Evolutionary conservation across 2,888 invertebrate genomes (phyloP).

Genomic region (Philereme transversata): DNA sequence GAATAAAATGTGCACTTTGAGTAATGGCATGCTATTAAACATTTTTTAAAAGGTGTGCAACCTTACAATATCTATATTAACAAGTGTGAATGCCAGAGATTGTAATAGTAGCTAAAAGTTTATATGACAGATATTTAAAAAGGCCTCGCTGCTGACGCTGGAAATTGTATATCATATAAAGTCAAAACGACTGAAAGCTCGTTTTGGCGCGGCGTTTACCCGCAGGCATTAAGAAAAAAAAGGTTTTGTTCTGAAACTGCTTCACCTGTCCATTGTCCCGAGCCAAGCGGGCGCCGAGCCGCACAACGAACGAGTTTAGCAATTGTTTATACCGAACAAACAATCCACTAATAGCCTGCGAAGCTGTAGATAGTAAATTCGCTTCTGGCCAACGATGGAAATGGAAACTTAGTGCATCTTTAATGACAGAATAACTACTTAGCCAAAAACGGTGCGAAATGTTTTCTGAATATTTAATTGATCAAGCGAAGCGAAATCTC

Average conservation of each 20-base stretch:
- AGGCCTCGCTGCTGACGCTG: too few relatives aligned
- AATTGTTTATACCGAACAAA: slow-evolving; percentile 20
- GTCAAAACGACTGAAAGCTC: too few relatives aligned
- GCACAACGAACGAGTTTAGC: slow-evolving; percentile 25
- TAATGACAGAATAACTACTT: neutral
- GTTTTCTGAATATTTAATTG: slow-evolving; percentile 4
- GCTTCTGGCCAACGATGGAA: neutral
- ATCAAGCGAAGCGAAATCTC: too few relatives aligned
- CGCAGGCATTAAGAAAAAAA: slow-evolving; percentile 30
- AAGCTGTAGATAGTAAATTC: neutral
- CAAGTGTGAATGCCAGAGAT: too few relatives aligned
- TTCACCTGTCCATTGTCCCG: slow-evolving; percentile 43
- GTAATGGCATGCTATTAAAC: too few relatives aligned
- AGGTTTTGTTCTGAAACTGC: slow-evolving; percentile 42
- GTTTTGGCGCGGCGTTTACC: neutral
- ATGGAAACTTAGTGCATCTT: neutral
- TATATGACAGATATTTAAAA: too few relatives aligned
- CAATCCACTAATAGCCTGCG: slow-evolving; percentile 15
- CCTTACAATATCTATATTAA: too few relatives aligned
- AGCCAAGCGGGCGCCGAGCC: neutral
- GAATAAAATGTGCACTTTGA: slow-evolving; percentile 1
- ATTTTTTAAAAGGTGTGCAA: too few relatives aligned
- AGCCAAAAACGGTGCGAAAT: slow-evolving; percentile 1
- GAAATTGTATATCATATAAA: too few relatives aligned
- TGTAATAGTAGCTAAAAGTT: too few relatives aligned